Evolutionary conservation across 2,888 invertebrate genomes (phyloP).

Genomic region (Callinectes sapidus): DNA sequence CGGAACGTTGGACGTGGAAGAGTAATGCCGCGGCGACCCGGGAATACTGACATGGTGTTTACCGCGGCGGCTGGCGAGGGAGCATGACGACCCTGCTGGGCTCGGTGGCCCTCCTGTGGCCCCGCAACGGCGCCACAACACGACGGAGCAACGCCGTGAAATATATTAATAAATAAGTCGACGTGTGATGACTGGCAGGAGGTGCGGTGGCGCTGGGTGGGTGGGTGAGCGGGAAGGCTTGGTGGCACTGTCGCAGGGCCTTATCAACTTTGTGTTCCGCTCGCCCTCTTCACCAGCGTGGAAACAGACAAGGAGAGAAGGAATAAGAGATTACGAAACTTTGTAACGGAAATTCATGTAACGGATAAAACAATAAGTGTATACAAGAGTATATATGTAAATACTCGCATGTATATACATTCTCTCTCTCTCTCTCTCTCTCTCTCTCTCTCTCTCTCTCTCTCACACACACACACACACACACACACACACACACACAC

Average conservation of each 20-base stretch:
- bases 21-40: constrained; percentile 10
- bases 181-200: constrained; percentile 25
- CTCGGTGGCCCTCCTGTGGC: neutral
- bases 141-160: neutral
- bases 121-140: neutral
- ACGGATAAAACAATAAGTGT: neutral
- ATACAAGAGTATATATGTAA: neutral
- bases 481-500: too few species aligned
- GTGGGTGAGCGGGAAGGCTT: neutral
- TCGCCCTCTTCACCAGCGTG: neutral
- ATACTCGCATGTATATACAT: neutral
- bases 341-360: neutral
- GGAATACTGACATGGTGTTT: constrained; percentile 20
- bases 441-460: too few species aligned
- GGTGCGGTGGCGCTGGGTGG: neutral
- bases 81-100: neutral
- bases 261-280: neutral
- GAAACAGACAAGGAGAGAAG: neutral
- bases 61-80: neutral
- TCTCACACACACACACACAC: too few species aligned
- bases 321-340: neutral
- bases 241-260: neutral
- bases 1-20: neutral
- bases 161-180: constrained; percentile 8
- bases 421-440: too few species aligned